Evolutionary conservation across 2,888 invertebrate genomes (phyloP).

Genomic region (Pecten maximus): DNA sequence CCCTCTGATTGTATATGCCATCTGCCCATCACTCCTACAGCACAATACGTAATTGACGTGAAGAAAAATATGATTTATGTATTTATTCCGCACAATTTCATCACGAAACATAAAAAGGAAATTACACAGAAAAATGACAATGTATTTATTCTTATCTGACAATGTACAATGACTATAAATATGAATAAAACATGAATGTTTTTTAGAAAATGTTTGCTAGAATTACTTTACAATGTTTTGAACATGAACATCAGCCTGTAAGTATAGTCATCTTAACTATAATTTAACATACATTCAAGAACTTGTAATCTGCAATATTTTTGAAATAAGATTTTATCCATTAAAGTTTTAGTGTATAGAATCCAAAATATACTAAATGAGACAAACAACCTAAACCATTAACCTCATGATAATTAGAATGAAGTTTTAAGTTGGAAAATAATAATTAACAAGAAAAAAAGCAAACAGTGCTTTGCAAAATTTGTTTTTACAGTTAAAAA

Average conservation of each 20-base stretch:
- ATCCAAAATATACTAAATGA: neutral
- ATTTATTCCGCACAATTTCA: slow-evolving; percentile 13
- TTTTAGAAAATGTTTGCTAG: neutral
- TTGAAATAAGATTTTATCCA: too few species aligned
- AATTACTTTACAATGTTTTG: neutral
- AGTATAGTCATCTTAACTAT: neutral
- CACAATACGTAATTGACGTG: neutral
- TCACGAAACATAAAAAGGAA: neutral
- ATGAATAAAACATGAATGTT: neutral
- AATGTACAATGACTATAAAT: neutral
- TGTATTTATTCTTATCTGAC: neutral
- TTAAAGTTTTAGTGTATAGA: neutral
- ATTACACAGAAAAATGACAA: neutral
- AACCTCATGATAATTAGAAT: neutral
- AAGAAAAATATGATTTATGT: neutral
- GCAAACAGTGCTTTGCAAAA: neutral
- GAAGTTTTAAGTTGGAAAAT: neutral
- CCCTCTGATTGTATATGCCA: neutral
- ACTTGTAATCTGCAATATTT: too few species aligned
- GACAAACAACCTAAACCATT: neutral
- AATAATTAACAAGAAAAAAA: neutral
- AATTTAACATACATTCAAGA: neutral
- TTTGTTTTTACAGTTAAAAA: neutral
- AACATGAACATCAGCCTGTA: neutral
- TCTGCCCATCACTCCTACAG: neutral